Percentiles rank a stretch among this genome's conserved stretches.
Conservation (phyloP, 2,113 vertebrate species). For the Sylvia atricapilla region DNA sequence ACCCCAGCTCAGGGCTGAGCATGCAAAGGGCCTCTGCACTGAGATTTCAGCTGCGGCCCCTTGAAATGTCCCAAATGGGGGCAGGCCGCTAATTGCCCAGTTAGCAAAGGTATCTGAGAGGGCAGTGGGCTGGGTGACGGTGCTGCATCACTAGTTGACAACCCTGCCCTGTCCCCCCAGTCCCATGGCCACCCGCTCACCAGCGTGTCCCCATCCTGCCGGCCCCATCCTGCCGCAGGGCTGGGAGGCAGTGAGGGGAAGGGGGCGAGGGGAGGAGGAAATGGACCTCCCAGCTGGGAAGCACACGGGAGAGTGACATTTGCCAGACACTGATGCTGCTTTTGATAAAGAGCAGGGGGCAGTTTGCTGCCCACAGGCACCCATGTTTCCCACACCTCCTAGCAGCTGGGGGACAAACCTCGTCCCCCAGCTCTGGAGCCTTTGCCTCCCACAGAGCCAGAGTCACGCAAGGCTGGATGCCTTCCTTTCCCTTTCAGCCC, state of each 20-base stretch:
- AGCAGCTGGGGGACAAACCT: not conserved
- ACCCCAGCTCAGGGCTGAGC: not conserved
- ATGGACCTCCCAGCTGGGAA: slow-evolving; percentile 15
- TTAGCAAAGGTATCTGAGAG: not conserved
- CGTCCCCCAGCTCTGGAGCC: not conserved
- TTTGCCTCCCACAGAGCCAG: not conserved
- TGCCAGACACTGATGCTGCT: slow-evolving; percentile 35
- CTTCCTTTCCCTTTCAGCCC: not conserved
- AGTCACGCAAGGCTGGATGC: rapidly evolving
- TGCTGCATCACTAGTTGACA: rapidly evolving
- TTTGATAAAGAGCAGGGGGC: slow-evolving; percentile 20
- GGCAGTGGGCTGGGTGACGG: not conserved
- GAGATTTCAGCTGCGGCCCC: not conserved
- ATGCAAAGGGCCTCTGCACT: not conserved
- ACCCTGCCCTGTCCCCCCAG: not conserved
- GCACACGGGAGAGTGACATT: not conserved
- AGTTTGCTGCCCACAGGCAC: slow-evolving; percentile 15
- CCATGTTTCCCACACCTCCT: slow-evolving; percentile 16
- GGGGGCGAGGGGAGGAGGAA: not conserved
- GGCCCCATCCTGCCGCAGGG: not conserved
- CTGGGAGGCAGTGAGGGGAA: not conserved
- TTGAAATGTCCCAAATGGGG: not conserved
- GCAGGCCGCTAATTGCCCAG: not conserved
- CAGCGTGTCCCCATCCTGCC: rapidly evolving
- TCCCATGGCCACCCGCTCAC: rapidly evolving